These are phyloP conservation scores for Syrrhaptes paradoxus DNA, from an alignment of 2,113 vertebrate species.

Conservation along the genomic window DNA sequence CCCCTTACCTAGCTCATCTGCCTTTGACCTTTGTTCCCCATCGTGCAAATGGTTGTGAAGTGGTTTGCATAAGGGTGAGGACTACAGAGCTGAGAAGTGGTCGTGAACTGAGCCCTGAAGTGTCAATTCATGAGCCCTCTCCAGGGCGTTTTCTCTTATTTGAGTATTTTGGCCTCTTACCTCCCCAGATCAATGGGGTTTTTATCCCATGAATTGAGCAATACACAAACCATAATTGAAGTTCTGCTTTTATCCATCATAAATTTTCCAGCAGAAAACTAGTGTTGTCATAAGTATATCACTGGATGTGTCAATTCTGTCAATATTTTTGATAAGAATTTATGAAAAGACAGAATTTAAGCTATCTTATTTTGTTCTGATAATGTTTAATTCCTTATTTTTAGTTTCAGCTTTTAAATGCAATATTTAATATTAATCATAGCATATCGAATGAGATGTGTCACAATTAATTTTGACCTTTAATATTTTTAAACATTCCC, in stretches of 20 bases:
- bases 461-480: background rate
- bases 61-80: background rate
- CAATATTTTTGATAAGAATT: background rate
- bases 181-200: background rate
- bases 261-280: background rate
- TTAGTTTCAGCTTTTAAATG: background rate
- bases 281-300: background rate
- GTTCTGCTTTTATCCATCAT: background rate
- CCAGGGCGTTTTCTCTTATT: background rate
- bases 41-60: background rate
- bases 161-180: background rate
- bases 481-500: background rate
- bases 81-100: background rate
- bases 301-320: background rate
- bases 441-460: background rate
- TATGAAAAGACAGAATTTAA: background rate
- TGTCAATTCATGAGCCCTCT: background rate
- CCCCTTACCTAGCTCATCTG: fast-evolving
- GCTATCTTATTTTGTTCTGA: background rate
- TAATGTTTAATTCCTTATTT: background rate
- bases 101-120: background rate
- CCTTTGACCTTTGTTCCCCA: background rate
- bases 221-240: background rate
- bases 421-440: background rate
- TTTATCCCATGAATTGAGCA: background rate